A percentile compares a stretch with the other conserved stretches of the same genome.
These are phyloP conservation scores for Xenentodon cancila DNA, from an alignment of 2,797 vertebrate genomes.

Conservation along the genomic window DNA sequence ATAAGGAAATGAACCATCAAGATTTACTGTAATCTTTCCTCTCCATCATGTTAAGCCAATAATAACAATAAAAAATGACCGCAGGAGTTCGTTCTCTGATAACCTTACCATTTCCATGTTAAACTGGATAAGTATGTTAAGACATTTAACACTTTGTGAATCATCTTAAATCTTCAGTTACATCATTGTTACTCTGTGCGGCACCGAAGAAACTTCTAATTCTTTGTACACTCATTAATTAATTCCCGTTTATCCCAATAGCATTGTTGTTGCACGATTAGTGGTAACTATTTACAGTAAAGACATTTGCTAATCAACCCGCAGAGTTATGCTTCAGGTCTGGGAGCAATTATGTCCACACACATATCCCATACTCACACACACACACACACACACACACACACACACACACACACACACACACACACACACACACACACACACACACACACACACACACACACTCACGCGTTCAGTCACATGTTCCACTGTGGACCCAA, in stretches of 20 bases:
- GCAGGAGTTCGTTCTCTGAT: constrained; percentile 11
- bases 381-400: constrained; percentile 49
- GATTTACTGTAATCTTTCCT: constrained; percentile 49
- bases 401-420: constrained; percentile 28
- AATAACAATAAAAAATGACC: constrained; percentile 36
- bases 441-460: constrained; percentile 51
- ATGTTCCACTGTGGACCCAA: constrained; percentile 34
- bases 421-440: constrained; percentile 25
- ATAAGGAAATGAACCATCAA: constrained; percentile 52
- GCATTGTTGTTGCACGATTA: constrained; percentile 76
- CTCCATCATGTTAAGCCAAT: constrained; percentile 40
- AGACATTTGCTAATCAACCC: constrained; percentile 84
- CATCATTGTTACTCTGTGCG: constrained; percentile 16
- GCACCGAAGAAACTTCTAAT: constrained; percentile 6
- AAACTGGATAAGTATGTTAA: constrained; percentile 4
- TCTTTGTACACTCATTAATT: constrained; percentile 53
- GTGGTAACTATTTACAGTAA: constrained; percentile 84
- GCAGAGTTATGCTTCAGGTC: constrained; percentile 78
- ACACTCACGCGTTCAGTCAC: constrained; percentile 20
- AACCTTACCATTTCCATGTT: constrained; percentile 27
- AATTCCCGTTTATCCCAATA: constrained; percentile 69
- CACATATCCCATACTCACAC: constrained; percentile 70
- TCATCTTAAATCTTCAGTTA: constrained; percentile 14
- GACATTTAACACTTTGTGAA: not conserved
- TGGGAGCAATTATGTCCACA: constrained; percentile 85